Conservation (phyloP, 2,888 invertebrate species). For the Hypselothyrea guttata region DNA sequence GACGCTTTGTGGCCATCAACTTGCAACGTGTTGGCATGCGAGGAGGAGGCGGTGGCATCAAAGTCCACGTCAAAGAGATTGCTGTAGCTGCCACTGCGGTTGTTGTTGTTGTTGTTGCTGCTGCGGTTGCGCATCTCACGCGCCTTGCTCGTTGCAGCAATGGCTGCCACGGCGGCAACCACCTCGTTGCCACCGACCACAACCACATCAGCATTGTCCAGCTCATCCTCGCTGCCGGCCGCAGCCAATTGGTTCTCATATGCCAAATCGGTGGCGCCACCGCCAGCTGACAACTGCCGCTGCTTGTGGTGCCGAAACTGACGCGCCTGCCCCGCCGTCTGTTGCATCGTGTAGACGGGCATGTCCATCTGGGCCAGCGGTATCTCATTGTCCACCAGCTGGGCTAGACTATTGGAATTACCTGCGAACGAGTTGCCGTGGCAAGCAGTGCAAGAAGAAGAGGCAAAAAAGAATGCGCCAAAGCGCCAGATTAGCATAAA, state of each 20-base stretch:
- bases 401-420: conserved; percentile 87
- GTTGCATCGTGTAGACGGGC: conserved; percentile 67
- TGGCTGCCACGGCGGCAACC: conserved; percentile 81
- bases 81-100: conserved; percentile 81
- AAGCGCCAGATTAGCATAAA: conserved; percentile 46
- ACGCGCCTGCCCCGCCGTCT: conserved; percentile 60
- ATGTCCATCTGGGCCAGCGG: conserved; percentile 84
- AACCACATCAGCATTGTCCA: conserved; percentile 73
- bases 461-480: conserved; percentile 14
- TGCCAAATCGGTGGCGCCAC: conserved; percentile 47
- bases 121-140: conserved; percentile 79
- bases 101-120: too few relatives aligned
- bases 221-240: conserved; percentile 65
- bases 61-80: conserved; percentile 81
- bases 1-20: conserved; percentile 43
- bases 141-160: conserved; percentile 77
- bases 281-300: conserved; percentile 46
- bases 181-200: conserved; percentile 79
- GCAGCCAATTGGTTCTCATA: conserved; percentile 66
- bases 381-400: conserved; percentile 86
- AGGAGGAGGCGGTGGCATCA: conserved; percentile 57
- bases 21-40: background rate
- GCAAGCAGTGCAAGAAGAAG: conserved; percentile 4
- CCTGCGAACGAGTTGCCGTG: conserved; percentile 81
- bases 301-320: conserved; percentile 79